A percentile compares a stretch with the other conserved stretches of the same genome.
Conservation (phyloP, 2,888 invertebrate species). For the Drosophila infuscata region DNA sequence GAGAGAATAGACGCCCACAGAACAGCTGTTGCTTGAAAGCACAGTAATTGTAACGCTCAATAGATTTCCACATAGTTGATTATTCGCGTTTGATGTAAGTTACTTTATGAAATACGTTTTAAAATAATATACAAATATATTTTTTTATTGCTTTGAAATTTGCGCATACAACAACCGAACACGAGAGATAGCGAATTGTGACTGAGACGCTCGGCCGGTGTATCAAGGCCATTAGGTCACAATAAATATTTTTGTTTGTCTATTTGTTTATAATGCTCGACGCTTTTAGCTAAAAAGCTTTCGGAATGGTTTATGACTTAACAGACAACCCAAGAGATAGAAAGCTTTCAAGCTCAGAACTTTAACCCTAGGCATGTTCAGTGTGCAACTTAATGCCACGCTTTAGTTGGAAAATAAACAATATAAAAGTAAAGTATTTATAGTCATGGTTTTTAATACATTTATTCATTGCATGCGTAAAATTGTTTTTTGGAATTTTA, state of each 20-base stretch:
- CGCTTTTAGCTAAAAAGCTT: constrained; percentile 18
- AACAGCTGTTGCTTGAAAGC: constrained; percentile 45
- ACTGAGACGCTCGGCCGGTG: constrained; percentile 21
- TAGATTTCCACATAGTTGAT: constrained; percentile 46
- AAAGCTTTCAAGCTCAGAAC: background rate
- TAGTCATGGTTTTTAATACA: constrained; percentile 61
- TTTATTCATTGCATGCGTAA: constrained; percentile 81
- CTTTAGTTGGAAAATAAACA: background rate
- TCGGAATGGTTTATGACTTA: constrained; percentile 14
- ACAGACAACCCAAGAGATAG: background rate
- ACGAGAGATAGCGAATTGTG: background rate
- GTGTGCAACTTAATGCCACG: background rate
- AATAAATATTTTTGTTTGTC: background rate
- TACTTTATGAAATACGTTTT: background rate
- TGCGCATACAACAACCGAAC: constrained; percentile 26
- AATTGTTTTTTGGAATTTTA: constrained; percentile 76
- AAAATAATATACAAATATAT: background rate
- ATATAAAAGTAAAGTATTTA: background rate
- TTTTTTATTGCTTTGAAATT: background rate
- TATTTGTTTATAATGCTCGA: background rate
- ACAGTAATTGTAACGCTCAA: background rate
- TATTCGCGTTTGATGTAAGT: no score
- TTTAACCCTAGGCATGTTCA: constrained; percentile 2
- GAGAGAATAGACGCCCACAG: constrained; percentile 28
- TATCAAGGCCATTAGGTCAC: background rate